A percentile compares a stretch with the other conserved stretches of the same genome.
Evolutionary conservation across 2,888 invertebrate genomes (phyloP).

Genomic region (Furcula furcula): DNA sequence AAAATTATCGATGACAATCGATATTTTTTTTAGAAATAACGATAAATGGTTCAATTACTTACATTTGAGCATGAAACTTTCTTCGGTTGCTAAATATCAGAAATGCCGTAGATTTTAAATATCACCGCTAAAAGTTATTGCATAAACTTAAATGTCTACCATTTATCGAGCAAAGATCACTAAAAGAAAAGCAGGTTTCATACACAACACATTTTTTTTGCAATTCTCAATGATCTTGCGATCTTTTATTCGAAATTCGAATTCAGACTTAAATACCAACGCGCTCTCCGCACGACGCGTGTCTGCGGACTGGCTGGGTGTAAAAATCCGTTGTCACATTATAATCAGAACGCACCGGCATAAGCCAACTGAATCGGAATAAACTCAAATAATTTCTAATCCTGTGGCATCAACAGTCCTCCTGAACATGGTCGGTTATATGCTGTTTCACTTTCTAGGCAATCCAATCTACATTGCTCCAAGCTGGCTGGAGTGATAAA

Average conservation of each 20-base stretch:
- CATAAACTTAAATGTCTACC: slow-evolving; percentile 1
- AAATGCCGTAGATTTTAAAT: slow-evolving; percentile 10
- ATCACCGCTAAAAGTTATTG: slow-evolving; percentile 1
- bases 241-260: slow-evolving; percentile 30
- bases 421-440: slow-evolving; percentile 46
- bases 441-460: slow-evolving; percentile 65
- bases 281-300: slow-evolving; percentile 47
- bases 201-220: slow-evolving; percentile 18
- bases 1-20: too few species aligned
- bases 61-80: slow-evolving; percentile 39
- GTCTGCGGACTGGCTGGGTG: slow-evolving; percentile 56
- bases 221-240: slow-evolving; percentile 20
- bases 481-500: slow-evolving; percentile 16
- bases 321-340: slow-evolving; percentile 48
- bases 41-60: slow-evolving; percentile 24
- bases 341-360: slow-evolving; percentile 64
- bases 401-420: slow-evolving; percentile 30
- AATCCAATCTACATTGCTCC: slow-evolving; percentile 16
- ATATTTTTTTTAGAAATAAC: too few species aligned
- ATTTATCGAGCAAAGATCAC: slow-evolving; percentile 1
- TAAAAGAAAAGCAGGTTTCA: slow-evolving; percentile 11
- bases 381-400: slow-evolving; percentile 46
- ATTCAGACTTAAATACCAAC: slow-evolving; percentile 32
- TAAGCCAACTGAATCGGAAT: slow-evolving; percentile 65
- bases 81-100: slow-evolving; percentile 25